Percentiles rank a stretch among this genome's conserved stretches.
These are phyloP conservation scores for Arnoldichthys spilopterus DNA, from an alignment of 2,797 vertebrate species.

Conservation along the genomic window DNA sequence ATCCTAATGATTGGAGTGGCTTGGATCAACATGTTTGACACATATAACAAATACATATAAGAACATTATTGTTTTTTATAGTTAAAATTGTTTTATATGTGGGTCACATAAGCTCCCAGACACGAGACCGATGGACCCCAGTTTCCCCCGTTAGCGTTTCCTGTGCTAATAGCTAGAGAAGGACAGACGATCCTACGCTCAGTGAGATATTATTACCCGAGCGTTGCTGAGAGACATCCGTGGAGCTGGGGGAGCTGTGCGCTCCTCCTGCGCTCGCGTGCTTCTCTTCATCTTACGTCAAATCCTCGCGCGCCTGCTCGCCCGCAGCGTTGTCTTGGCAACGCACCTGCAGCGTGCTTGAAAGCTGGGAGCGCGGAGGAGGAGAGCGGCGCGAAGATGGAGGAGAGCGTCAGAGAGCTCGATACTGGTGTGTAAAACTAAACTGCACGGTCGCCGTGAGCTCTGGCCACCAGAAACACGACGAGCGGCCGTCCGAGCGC, in stretches of 20 bases:
- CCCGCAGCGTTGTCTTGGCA: slow-evolving; percentile 71
- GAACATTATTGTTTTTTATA: no score
- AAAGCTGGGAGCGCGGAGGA: not conserved
- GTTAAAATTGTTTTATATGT: no score
- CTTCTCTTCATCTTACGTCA: slow-evolving; percentile 38
- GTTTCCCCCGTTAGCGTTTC: no score
- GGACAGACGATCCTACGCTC: not conserved
- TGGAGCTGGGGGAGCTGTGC: slow-evolving; percentile 56
- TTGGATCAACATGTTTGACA: no score
- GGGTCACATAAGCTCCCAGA: no score
- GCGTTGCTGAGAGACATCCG: slow-evolving; percentile 52
- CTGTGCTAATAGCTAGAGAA: not conserved
- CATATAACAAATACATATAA: no score
- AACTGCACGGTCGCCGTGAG: slow-evolving; percentile 21
- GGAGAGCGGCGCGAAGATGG: slow-evolving; percentile 80
- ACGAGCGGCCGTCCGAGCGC: not conserved
- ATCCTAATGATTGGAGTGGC: no score
- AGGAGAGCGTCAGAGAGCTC: slow-evolving; percentile 77
- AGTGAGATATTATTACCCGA: not conserved
- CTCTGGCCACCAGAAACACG: not conserved
- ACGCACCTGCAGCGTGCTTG: no score
- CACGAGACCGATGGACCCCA: no score
- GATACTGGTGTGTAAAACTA: slow-evolving; percentile 81
- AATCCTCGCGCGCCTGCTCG: slow-evolving; percentile 36
- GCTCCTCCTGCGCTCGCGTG: slow-evolving; percentile 26